phyloP scores from a whole-genome alignment of 37 sponge, comb jelly and placozoan genomes.

The Dysidea cf. avara region DNA sequence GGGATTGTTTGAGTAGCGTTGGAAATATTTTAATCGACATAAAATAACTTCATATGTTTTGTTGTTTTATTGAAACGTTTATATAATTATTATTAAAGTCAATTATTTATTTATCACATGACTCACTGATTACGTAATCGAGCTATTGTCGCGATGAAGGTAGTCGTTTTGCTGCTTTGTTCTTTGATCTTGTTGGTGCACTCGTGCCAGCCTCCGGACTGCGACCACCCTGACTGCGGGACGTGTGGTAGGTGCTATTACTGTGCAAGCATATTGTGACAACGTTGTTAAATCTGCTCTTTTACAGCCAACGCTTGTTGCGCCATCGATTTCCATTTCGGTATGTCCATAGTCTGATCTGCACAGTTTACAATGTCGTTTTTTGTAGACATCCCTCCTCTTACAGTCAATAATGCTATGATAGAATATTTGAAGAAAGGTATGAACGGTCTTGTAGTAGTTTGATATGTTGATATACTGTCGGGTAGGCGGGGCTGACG shows the following conservation, averaged over 20 bases:
- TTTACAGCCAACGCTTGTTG: slow-evolving; percentile 1
- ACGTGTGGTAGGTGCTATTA: slow-evolving; percentile 42
- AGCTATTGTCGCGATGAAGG: no score
- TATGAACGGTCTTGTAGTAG: background rate
- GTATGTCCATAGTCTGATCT: no score
- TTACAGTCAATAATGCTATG: slow-evolving; percentile 8
- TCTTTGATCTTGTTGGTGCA: slow-evolving; percentile 1
- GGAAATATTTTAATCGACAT: no score
- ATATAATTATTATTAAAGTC: no score
- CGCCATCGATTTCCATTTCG: no score
- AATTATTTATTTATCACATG: no score
- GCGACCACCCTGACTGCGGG: slow-evolving; percentile 61
- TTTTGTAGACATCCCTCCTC: slow-evolving; percentile 25
- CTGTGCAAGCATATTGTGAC: background rate
- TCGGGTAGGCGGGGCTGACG: slow-evolving; percentile 87
- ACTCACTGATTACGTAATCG: no score
- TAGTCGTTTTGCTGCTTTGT: slow-evolving; percentile 9
- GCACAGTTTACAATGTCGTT: no score
- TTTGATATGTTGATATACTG: no score
- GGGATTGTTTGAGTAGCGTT: no score
- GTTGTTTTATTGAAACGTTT: no score
- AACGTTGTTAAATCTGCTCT: background rate
- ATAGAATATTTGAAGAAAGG: slow-evolving; percentile 43
- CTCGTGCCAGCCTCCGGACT: slow-evolving; percentile 58
- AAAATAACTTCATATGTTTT: no score